Percentiles rank a stretch among this genome's conserved stretches.
These are phyloP conservation scores for Atrichornis clamosus DNA, from an alignment of 2,113 vertebrate genomes.

Conservation along the genomic window DNA sequence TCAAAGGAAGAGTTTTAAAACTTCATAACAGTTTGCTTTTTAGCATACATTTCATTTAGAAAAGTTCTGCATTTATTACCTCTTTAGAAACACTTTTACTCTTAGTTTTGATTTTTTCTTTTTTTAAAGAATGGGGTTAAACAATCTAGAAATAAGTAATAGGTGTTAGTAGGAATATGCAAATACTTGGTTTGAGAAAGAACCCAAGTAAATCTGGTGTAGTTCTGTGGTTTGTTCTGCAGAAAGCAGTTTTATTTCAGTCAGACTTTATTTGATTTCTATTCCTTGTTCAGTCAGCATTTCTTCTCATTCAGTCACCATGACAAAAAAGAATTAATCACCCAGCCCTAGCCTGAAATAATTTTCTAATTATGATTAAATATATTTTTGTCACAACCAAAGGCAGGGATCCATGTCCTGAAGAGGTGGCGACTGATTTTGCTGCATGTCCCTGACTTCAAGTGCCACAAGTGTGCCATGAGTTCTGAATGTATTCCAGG, in stretches of 20 bases:
- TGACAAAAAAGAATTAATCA: background rate
- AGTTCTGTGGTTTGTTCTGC: background rate
- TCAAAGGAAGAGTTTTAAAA: background rate
- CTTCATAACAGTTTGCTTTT: background rate
- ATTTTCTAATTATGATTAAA: background rate
- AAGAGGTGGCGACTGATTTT: background rate
- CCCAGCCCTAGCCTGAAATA: background rate
- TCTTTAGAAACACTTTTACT: background rate
- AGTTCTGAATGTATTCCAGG: background rate
- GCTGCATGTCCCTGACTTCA: background rate
- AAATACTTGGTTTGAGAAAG: background rate
- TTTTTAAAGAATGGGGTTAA: fast-evolving
- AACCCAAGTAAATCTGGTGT: background rate
- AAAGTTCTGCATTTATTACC: background rate
- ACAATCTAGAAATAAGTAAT: background rate
- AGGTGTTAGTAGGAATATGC: background rate
- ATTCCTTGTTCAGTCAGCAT: background rate
- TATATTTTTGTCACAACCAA: background rate
- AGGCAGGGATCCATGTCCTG: background rate
- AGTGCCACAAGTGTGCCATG: fast-evolving
- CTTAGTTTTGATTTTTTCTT: background rate
- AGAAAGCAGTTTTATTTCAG: background rate
- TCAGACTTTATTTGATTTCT: background rate
- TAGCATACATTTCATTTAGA: background rate
- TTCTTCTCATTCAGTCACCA: background rate